Evolutionary conservation across 2,888 invertebrate species (phyloP).

Genomic region (Tetrapedia diversipes): DNA sequence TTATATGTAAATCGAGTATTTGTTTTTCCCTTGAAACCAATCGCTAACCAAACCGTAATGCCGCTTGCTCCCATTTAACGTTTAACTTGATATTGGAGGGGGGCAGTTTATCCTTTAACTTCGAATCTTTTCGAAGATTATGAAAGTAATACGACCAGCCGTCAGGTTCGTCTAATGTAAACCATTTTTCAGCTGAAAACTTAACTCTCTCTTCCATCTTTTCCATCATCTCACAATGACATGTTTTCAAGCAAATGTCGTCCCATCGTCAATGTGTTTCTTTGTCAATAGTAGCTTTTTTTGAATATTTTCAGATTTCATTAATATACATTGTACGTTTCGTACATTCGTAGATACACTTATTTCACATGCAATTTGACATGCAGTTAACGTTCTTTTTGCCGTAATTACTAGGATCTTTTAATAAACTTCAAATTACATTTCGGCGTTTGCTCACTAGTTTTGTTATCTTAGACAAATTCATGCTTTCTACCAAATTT

Average conservation of each 20-base stretch:
- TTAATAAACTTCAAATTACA: constrained; percentile 8
- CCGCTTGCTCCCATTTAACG: background rate
- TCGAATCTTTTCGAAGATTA: background rate
- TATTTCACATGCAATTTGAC: constrained; percentile 13
- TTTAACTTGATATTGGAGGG: background rate
- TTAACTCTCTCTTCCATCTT: background rate
- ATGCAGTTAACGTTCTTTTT: background rate
- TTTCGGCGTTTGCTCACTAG: background rate
- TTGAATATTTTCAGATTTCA: background rate
- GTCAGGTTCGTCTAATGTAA: background rate
- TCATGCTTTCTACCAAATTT: background rate
- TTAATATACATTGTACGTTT: constrained; percentile 6
- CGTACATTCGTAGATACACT: background rate
- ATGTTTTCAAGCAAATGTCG: background rate
- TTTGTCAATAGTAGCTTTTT: constrained; percentile 3
- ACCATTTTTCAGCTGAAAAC: background rate
- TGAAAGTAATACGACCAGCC: constrained; percentile 6
- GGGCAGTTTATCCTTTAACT: too few relatives aligned
- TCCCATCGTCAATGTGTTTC: background rate
- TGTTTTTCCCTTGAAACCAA: background rate
- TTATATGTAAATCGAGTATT: too few relatives aligned
- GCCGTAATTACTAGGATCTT: constrained; percentile 5
- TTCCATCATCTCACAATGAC: too few relatives aligned
- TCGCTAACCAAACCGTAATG: background rate
- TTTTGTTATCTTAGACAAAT: background rate